Conservation (phyloP, 1,140 invertebrate genomes). For the Macrocentrus cingulum region DNA sequence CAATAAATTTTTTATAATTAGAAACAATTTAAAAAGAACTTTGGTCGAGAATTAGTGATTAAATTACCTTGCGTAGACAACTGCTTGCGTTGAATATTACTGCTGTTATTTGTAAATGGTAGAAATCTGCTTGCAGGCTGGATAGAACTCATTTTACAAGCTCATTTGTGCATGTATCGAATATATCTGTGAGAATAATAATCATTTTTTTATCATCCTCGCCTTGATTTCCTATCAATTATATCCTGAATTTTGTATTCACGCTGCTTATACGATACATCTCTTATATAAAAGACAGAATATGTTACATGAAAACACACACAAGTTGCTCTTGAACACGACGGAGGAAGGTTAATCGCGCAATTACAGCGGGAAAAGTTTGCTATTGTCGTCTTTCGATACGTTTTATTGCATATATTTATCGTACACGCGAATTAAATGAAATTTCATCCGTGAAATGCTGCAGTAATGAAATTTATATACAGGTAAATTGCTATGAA, state of each 20-base stretch:
- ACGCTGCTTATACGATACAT: too few relatives aligned
- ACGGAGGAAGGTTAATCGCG: too few relatives aligned
- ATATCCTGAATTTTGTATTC: too few relatives aligned
- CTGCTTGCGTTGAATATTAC: slow-evolving; percentile 57
- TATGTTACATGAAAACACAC: too few relatives aligned
- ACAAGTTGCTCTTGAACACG: too few relatives aligned
- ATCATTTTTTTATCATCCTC: slow-evolving; percentile 4
- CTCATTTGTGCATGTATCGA: slow-evolving; percentile 49
- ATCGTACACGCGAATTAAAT: neutral
- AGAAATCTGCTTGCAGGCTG: slow-evolving; percentile 58
- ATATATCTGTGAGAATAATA: slow-evolving; percentile 42
- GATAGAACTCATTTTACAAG: slow-evolving; percentile 57
- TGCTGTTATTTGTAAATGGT: slow-evolving; percentile 51
- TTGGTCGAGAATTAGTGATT: too few relatives aligned
- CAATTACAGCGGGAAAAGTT: too few relatives aligned
- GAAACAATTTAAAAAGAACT: too few relatives aligned
- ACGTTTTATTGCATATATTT: neutral
- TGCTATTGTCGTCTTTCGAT: neutral
- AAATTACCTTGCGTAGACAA: slow-evolving; percentile 54
- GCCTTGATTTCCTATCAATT: slow-evolving; percentile 1
- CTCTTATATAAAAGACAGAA: too few relatives aligned
- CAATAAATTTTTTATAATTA: slow-evolving; percentile 28
- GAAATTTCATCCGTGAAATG: too few relatives aligned
- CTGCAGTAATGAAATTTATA: too few relatives aligned
- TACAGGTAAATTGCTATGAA: neutral